phyloP scores from a whole-genome alignment of 2,797 vertebrate genomes.

The Coregonus suidteri region DNA sequence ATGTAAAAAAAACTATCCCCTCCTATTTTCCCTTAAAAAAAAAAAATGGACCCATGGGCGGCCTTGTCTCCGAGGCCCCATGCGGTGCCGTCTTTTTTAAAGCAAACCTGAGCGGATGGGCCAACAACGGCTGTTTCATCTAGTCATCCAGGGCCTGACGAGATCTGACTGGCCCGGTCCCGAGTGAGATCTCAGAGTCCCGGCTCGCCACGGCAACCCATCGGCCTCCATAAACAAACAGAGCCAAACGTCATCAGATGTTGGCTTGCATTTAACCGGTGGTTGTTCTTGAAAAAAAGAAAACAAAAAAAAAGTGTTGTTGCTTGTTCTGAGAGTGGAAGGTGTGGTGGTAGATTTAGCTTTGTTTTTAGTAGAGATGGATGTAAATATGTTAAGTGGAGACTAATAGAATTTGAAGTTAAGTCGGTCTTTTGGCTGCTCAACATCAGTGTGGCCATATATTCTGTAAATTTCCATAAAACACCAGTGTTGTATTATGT shows the following conservation, averaged over 20 bases:
- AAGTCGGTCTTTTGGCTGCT: too few species aligned
- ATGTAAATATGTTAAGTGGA: not conserved
- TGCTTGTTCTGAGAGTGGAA: constrained; percentile 38
- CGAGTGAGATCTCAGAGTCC: constrained; percentile 13
- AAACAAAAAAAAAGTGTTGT: constrained; percentile 27
- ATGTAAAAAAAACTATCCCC: too few species aligned
- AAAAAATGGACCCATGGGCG: constrained; percentile 3
- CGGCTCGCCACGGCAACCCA: constrained; percentile 11
- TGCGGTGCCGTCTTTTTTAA: constrained; percentile 16
- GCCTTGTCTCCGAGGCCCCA: constrained; percentile 7
- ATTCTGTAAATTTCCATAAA: not conserved
- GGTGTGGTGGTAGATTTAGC: not conserved
- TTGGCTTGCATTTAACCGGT: constrained; percentile 11
- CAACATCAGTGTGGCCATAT: too few species aligned
- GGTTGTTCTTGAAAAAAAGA: constrained; percentile 5
- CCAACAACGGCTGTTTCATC: constrained; percentile 16
- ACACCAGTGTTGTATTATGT: not conserved
- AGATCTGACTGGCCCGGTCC: constrained; percentile 13
- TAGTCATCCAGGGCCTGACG: constrained; percentile 13
- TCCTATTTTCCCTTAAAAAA: not conserved
- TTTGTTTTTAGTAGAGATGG: not conserved
- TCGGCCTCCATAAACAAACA: constrained; percentile 16
- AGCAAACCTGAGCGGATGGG: constrained; percentile 21
- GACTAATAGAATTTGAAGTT: too few species aligned
- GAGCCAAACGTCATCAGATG: constrained; percentile 11